Percentiles rank a stretch among this genome's conserved stretches.
Conservation (phyloP, 2,113 vertebrate species). For the human region DNA sequence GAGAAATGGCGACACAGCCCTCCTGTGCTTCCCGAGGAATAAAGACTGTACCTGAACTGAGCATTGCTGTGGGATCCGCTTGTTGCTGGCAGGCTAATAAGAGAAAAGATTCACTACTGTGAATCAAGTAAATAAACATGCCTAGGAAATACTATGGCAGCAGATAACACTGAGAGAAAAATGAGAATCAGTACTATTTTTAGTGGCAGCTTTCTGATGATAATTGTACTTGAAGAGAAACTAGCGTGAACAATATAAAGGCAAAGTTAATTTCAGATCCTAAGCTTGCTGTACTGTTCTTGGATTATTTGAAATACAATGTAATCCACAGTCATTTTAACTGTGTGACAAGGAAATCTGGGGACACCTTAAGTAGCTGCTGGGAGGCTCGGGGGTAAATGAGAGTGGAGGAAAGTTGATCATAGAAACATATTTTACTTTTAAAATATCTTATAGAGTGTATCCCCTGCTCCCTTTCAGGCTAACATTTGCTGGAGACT, state of each 20-base stretch:
- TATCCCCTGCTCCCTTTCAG: not conserved
- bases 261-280: slow-evolving; percentile 65
- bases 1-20: not conserved
- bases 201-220: slow-evolving; percentile 60
- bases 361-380: not conserved
- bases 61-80: not conserved
- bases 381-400: not conserved
- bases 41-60: not conserved
- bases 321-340: slow-evolving; percentile 47
- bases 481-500: not conserved
- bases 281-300: not conserved
- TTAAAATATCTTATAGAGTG: not conserved
- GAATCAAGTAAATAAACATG: slow-evolving; percentile 66
- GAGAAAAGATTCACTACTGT: slow-evolving; percentile 50
- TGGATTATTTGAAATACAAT: slow-evolving; percentile 45
- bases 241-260: slow-evolving; percentile 59
- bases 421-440: not conserved
- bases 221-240: slow-evolving; percentile 65
- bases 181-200: slow-evolving; percentile 62
- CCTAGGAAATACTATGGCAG: slow-evolving; percentile 45
- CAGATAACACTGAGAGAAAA: slow-evolving; percentile 48
- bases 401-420: not conserved
- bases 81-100: slow-evolving; percentile 12
- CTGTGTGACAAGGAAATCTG: slow-evolving; percentile 4
- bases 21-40: not conserved